Evolutionary conservation across 2,113 vertebrate species (phyloP).

Genomic region (Paramormyrops kingsleyae): DNA sequence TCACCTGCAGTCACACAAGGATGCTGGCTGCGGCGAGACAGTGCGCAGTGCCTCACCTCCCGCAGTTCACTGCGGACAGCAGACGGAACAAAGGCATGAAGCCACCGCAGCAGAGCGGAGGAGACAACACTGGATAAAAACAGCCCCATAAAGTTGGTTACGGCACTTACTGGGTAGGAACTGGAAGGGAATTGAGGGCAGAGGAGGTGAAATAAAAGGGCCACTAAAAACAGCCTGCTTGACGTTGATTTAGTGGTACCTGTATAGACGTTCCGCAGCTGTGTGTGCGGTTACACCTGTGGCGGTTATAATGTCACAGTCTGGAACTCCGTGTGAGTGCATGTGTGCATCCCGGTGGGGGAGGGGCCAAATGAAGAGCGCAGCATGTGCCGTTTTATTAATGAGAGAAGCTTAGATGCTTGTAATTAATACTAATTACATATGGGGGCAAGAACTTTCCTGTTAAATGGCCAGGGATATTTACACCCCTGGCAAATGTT

Average conservation of each 20-base stretch:
- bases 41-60: not conserved
- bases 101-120: not conserved
- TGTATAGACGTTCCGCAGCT: not conserved
- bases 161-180: not conserved
- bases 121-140: not conserved
- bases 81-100: not conserved
- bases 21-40: not conserved
- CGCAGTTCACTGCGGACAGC: not conserved
- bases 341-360: not conserved
- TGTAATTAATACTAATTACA: not conserved
- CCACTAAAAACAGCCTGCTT: not conserved
- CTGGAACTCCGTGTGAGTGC: not conserved
- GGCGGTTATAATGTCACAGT: not conserved
- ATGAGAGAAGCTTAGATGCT: not conserved
- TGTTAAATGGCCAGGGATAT: not conserved
- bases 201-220: not conserved
- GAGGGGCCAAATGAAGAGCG: not conserved
- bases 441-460: not conserved
- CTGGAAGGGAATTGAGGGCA: not conserved
- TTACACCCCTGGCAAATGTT: not conserved
- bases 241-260: not conserved
- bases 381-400: not conserved
- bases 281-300: conserved; percentile 17
- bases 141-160: not conserved
- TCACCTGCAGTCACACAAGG: not conserved